A percentile compares a stretch with the other conserved stretches of the same genome.
These are phyloP conservation scores for Drosophila anceps DNA, from an alignment of 2,888 invertebrate species.

Conservation along the genomic window DNA sequence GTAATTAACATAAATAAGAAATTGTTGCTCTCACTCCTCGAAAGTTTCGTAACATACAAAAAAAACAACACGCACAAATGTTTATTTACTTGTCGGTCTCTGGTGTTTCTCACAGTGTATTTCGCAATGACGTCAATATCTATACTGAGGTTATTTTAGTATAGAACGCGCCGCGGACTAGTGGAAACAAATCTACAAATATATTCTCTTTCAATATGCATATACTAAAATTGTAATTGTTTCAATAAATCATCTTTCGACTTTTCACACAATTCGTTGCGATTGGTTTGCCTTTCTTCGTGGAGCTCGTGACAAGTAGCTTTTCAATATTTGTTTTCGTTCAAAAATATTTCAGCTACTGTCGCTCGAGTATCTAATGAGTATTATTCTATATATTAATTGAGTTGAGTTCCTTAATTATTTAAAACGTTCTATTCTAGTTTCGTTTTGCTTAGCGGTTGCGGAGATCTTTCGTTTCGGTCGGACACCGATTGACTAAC, in stretches of 20 bases:
- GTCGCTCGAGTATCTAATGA: constrained; percentile 38
- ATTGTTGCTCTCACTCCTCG: constrained; percentile 54
- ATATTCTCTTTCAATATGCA: constrained; percentile 4
- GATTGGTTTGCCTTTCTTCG: background rate
- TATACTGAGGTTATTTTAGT: constrained; percentile 49
- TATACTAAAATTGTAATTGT: constrained; percentile 24
- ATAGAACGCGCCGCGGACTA: constrained; percentile 22
- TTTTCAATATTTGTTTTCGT: constrained; percentile 29
- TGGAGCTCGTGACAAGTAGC: constrained; percentile 27
- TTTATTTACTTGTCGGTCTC: constrained; percentile 58
- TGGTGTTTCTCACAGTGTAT: constrained; percentile 69
- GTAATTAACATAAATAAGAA: constrained; percentile 51
- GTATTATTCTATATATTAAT: constrained; percentile 24
- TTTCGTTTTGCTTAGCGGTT: constrained; percentile 63
- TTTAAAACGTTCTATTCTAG: constrained; percentile 52
- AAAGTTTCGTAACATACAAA: constrained; percentile 50
- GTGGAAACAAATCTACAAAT: constrained; percentile 1
- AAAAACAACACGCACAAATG: constrained; percentile 38
- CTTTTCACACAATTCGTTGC: constrained; percentile 17
- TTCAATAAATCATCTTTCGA: constrained; percentile 26
- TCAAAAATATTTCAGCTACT: constrained; percentile 36
- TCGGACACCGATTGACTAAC: constrained; percentile 86
- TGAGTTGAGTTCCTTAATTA: constrained; percentile 42
- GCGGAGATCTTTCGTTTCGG: constrained; percentile 85
- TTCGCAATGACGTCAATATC: constrained; percentile 71